A percentile compares a stretch with the other conserved stretches of the same genome.
Evolutionary conservation across 2,113 vertebrate species (phyloP).

Genomic region (Neoarius graeffei): DNA sequence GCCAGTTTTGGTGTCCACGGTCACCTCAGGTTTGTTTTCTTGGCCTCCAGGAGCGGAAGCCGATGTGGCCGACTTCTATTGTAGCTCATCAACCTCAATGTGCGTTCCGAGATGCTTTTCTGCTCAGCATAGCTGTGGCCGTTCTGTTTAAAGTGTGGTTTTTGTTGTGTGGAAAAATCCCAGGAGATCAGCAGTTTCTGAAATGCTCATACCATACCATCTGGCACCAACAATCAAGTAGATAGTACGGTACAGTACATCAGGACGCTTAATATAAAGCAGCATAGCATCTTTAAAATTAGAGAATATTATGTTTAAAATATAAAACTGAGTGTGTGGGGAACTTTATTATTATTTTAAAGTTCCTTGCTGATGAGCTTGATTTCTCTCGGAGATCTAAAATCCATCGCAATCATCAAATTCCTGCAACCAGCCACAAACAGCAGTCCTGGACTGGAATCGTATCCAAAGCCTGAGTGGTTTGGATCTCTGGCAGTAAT

Average conservation of each 20-base stretch:
- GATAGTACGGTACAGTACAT: neutral
- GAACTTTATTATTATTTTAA: neutral
- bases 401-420: neutral
- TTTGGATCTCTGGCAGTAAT: conserved; percentile 40
- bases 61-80: neutral
- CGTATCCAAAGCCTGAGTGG: neutral
- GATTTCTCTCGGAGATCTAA: conserved; percentile 13
- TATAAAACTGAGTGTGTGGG: too few relatives aligned
- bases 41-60: neutral
- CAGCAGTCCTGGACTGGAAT: neutral
- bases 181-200: neutral
- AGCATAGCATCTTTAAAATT: neutral
- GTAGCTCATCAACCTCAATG: neutral
- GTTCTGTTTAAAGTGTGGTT: neutral
- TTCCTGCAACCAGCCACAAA: conserved; percentile 15
- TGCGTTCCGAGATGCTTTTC: neutral
- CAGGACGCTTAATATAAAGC: neutral
- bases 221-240: too few relatives aligned
- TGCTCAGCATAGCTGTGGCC: neutral
- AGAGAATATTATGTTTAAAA: neutral
- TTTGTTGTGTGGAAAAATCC: neutral
- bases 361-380: neutral
- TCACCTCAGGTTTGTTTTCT: neutral
- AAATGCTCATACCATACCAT: neutral
- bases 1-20: neutral